These are phyloP conservation scores for Scleropages formosus DNA, from an alignment of 2,797 vertebrate species.

Conservation along the genomic window DNA sequence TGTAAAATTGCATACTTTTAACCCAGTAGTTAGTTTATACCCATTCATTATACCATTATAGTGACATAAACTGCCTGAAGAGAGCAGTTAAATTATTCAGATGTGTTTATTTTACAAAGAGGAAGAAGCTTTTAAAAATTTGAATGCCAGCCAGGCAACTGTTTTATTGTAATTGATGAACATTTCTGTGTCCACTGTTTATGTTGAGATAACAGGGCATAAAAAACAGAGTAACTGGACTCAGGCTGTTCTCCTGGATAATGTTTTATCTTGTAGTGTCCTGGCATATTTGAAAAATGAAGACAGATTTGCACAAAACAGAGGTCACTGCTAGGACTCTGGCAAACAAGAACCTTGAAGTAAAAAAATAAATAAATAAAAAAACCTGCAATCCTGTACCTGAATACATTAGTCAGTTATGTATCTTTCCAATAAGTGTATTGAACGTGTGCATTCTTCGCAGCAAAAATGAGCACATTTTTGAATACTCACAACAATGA, in stretches of 20 bases:
- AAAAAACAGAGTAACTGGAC: slow-evolving; percentile 12
- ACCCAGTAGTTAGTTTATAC: slow-evolving; percentile 22
- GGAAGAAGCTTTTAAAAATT: slow-evolving; percentile 24
- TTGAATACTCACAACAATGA: too few species aligned
- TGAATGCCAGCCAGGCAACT: slow-evolving; percentile 38
- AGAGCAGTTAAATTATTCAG: slow-evolving; percentile 36
- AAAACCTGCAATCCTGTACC: neutral
- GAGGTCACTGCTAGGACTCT: slow-evolving; percentile 17
- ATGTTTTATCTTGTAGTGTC: slow-evolving; percentile 29
- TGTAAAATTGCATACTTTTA: slow-evolving; percentile 40
- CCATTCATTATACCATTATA: slow-evolving; percentile 33
- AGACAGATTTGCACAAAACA: slow-evolving; percentile 40
- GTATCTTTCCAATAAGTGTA: neutral
- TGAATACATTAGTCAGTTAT: neutral
- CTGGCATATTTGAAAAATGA: slow-evolving; percentile 41
- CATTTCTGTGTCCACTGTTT: slow-evolving; percentile 41
- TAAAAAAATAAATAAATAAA: slow-evolving; percentile 37
- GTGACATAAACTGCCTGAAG: slow-evolving; percentile 16
- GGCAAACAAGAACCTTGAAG: neutral
- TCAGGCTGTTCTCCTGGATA: slow-evolving; percentile 29
- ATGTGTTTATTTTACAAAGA: slow-evolving; percentile 31
- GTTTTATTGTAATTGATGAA: slow-evolving; percentile 41
- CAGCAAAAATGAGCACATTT: too few species aligned
- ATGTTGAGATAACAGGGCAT: slow-evolving; percentile 34
- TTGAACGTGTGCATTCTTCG: too few species aligned